Base-by-base conservation (phyloP, 1,140 invertebrate species). In the Sitodiplosis mosellana region DNA sequence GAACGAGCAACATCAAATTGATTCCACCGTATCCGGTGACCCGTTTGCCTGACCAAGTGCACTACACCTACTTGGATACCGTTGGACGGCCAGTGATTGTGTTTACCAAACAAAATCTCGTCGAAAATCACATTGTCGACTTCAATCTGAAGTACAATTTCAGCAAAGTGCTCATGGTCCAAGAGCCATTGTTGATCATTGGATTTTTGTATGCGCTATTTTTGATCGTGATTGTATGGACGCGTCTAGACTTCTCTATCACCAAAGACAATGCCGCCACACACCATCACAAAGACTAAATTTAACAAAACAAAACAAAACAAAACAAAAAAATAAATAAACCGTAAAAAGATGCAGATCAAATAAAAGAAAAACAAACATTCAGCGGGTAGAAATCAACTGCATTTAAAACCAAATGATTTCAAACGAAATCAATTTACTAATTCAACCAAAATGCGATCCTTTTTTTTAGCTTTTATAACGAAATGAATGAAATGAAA, bases 41-140 rank as follows among this genome's bases (percentile, higher is more conserved):
- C 19, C 71, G 87, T 45, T 66, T 80, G 12, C 66, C 79, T 14
- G 81, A 95, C 61, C 71, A 76, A 41, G 59, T 89, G 1, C 84
- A 93, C 55, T 87, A 80, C 58, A 97, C 96, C 19, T 99, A 98
- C 61, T 71, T 99, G 54, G 96, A 99, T 64, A 92, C 88, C 2
- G 78, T 81, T 52, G 95, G 95, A 1, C 75, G 94, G 44, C 83
- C 87, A 2, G 89, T 97, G 0, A 74, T 99, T 44, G 76, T 81
- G 11, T 70, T 96, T 14, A 73, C 72, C 14, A 95, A 95, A 59
- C 77, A 66, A 2, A 95, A 97, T 69, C 64, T 99, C 27, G 88
- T 98, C 0, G 92, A 98, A 55, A 87, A 88, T 59, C 95, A 99
- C 57, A 98, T 98, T 61, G 87, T 95, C 67, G 85, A 90, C 62